phyloP scores from a whole-genome alignment of 2,888 invertebrate genomes.

The Mimas tiliae region DNA sequence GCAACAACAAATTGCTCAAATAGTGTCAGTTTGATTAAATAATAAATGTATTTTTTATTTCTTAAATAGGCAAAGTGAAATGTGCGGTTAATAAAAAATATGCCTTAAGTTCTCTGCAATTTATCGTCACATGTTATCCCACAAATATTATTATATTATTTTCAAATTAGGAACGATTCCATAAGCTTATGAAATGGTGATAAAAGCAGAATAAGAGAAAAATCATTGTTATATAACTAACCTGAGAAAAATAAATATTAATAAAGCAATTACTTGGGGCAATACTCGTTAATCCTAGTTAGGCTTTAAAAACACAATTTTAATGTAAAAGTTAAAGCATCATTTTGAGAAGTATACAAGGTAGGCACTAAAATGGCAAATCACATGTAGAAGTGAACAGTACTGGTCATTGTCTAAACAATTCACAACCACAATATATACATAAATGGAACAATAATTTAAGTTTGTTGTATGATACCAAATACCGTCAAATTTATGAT shows the following conservation, averaged over 20 bases:
- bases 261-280: neutral
- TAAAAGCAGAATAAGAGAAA: neutral
- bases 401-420: conserved; percentile 47
- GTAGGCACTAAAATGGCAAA: conserved; percentile 82
- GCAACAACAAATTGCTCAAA: neutral
- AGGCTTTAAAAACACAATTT: conserved; percentile 45
- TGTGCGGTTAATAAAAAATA: neutral
- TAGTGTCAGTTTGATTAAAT: neutral
- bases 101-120: neutral
- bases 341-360: conserved; percentile 50
- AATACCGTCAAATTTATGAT: no score
- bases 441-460: conserved; percentile 44
- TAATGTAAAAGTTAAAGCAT: conserved; percentile 55
- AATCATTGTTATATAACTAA: neutral
- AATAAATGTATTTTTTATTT: neutral
- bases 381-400: conserved; percentile 72
- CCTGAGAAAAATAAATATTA: neutral
- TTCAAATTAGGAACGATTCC: neutral
- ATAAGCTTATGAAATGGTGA: neutral
- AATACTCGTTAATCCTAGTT: conserved; percentile 29
- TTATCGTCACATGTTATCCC: no score
- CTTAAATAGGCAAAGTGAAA: neutral
- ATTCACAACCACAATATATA: conserved; percentile 78
- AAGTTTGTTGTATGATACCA: conserved; percentile 38
- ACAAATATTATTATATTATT: neutral